Evolutionary conservation across 2,888 invertebrate genomes (phyloP), one percentile per base, ranked within the genome.

Genomic region (Tipula lateralis): DNA sequence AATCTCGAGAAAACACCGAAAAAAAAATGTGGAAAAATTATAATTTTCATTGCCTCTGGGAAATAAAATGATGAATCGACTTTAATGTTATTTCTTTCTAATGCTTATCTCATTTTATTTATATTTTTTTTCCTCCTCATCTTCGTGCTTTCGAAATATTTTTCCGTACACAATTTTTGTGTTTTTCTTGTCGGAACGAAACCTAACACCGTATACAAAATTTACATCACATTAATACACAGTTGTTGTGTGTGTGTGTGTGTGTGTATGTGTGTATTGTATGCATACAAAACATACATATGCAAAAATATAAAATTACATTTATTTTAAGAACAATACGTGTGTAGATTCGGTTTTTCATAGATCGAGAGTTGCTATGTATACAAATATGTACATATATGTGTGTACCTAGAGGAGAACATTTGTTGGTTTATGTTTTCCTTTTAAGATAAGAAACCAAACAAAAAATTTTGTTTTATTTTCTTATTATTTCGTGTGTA

Each of bases 31-130:
- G 44, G 16, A 50, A 66, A 66, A 66, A 66, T 66, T 66, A 66
- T 66, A 66, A 66, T 66, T 66, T 66, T 66, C 66, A 66, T 66
- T 66, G 66, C 66, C 66, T 24, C 66, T 66, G 66, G 66, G 66
- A 66, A 66, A 66, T 66, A 66, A 66, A 66, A 66, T 66, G 66
- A 66, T 66, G 66, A 66, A 66, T 66, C 66, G 66, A 66, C 66
- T 66, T 66, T 66, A 24, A 66, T 66, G 66, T 66, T 66, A 66
- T 66, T 66, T 66, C 66, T 24, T 66, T 66, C 66, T 66, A 66
- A 66, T 66, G 66, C 66, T 66, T 66, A 66, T 66, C 66, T 66
- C 24, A 66, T 66, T 66, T 66, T 66, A 24, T 7, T 66, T n/a
- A 44, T 44, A n/a, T 44, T 44, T n/a, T 44, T n/a, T 44, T n/a